Base-by-base conservation (phyloP, 2,888 invertebrate species). In the Syritta pipiens region DNA sequence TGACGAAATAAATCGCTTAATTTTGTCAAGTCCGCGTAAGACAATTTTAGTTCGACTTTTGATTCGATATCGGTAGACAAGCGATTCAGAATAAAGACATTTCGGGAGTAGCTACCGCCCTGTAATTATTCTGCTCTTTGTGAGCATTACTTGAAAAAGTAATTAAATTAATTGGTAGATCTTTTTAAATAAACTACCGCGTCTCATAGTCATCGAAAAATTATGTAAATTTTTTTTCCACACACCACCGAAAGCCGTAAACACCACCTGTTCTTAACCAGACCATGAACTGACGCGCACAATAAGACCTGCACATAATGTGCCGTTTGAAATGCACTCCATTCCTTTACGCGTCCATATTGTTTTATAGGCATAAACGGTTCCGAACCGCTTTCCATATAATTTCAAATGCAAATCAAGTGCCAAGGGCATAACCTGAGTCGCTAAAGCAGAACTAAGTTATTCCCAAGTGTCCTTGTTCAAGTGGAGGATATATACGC, bases 361-460 rank as follows among this genome's bases (percentile, higher is more conserved):
- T n/a, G 30, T 42, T 49, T 49, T 48, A 49, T 51, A n/a, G 30
- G 42, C 44, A 30, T 24, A 32, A 40, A 24, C 19, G 19, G 42
- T 44, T 32, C 48, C 1, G 28, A 37, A 57, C 59, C 17, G 42
- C 20, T 40, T 46, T 28, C 35, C 10, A n/a, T 37, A 19, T 51
- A 48, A 59, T 59, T 69, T 60, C 9, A 9, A 49, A 69, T 69
- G 69, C 69, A 69, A 69, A 69, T 69, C 69, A 69, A 44, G 40
- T 53, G 44, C 12, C 32, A 49, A 26, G n/a, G n/a, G n/a, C 48
- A 26, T 12, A 12, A 12, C 19, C 3, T 17, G 35, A 35, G 12
- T 51, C 49, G 42, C 17, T n/a, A 60, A 44, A 19, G 48, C 60
- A 72, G 53, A 77, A 72, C 77, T 77, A 77, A 77, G 53, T 77